Evolutionary conservation across 1,140 invertebrate species (phyloP).

Genomic region (Tetramorium simillimum): DNA sequence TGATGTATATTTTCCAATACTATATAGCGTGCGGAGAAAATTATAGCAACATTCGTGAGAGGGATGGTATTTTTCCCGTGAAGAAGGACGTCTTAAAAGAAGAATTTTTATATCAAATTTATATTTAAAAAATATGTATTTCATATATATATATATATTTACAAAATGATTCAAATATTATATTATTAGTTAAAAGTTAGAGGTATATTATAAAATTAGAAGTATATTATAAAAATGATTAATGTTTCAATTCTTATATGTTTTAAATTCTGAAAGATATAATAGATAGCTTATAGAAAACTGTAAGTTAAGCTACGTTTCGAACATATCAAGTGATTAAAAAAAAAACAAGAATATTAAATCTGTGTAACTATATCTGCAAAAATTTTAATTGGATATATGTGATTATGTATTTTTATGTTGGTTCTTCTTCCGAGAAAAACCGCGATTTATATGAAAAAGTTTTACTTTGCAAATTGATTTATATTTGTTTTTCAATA

Average conservation of each 20-base stretch:
- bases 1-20: constrained; percentile 38
- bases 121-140: neutral
- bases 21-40: constrained; percentile 35
- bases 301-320: neutral
- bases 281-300: neutral
- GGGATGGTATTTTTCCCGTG: neutral
- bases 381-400: no score
- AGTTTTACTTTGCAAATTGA: neutral
- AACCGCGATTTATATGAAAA: neutral
- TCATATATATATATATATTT: no score
- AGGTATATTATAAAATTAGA: neutral
- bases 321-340: no score
- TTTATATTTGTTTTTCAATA: neutral
- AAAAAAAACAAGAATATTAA: no score
- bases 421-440: neutral
- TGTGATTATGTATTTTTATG: neutral
- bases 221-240: neutral
- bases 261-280: neutral
- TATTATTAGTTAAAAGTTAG: neutral
- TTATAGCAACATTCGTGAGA: constrained; percentile 19
- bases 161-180: no score
- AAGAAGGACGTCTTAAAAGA: neutral
- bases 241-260: neutral
- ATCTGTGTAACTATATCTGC: no score
- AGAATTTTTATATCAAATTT: constrained; percentile 2